Evolutionary conservation across 2,113 vertebrate species (phyloP), one percentile per base, ranked within the genome.

Genomic region (Prolemur simus): DNA sequence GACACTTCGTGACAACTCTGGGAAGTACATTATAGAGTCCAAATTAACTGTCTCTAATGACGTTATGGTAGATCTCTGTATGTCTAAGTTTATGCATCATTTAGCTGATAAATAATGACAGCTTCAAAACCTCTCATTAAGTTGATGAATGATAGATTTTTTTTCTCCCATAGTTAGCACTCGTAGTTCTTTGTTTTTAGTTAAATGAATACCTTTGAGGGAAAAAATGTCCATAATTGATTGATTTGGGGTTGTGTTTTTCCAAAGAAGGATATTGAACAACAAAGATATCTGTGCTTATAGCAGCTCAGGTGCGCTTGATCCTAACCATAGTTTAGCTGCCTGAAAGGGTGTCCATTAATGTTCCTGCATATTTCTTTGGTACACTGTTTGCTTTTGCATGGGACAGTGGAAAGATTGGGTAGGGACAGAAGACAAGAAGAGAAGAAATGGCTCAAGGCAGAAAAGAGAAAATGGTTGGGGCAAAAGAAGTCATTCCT

Each of bases 91-190:
- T 94, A 80, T 84, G 89, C 82, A 52, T 96, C 93, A 60, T 97
- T 98, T 98, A 97, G 86, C 95, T 98, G 94, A 96, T 68, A 96
- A 68, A 74, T 91, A 93, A 71, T 98, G 98, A 98, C 96, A 95
- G 92, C 93, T 98, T 96, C 95, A 87, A 96, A 98, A 97, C 52
- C 81, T 98, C 87, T 97, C 94, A 93, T 96, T 97, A 97, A 97
- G 68, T 66, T 96, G 78, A 96, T 94, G 77, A 94, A 92, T 94
- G 63, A 97, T 93, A 80, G 56, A 81, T 39, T 95, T 97, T 95
- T 69, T 69, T 97, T 96, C 74, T 45, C 5, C 71, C n/a, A n/a
- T n/a, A n/a, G n/a, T n/a, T 96, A 63, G 25, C 23, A 85, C 42
- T 69, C 47, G 63, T 85, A 95, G 76, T 60, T 86, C 37, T 97